Conservation (phyloP, 2,797 vertebrate species). For the Melanogrammus aeglefinus region DNA sequence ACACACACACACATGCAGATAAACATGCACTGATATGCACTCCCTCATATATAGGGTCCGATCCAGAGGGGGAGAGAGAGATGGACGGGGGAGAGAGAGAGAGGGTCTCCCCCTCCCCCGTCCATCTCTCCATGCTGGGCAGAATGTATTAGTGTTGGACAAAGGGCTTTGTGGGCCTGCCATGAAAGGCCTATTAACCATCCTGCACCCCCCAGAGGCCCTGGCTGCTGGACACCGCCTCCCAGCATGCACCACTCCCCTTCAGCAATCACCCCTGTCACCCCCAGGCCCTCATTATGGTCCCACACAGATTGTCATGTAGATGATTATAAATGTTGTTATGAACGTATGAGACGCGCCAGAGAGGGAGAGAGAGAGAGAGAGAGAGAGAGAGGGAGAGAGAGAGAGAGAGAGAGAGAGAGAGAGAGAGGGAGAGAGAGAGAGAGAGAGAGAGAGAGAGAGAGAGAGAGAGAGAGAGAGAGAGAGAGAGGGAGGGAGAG, state of each 20-base stretch:
- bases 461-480: not conserved
- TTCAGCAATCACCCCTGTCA: conserved; percentile 70
- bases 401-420: conserved; percentile 40
- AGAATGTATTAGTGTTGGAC: conserved; percentile 78
- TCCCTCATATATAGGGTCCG: conserved; percentile 1
- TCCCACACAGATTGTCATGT: conserved; percentile 72
- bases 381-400: conserved; percentile 25
- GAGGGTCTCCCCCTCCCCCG: conserved; percentile 50
- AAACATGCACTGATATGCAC: conserved; percentile 1
- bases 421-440: not conserved
- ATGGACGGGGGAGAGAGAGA: conserved; percentile 30
- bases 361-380: conserved; percentile 45
- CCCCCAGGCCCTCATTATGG: conserved; percentile 54
- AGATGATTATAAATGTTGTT: conserved; percentile 73
- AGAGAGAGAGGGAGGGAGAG: not conserved
- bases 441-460: not conserved
- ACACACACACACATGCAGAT: conserved; percentile 6
- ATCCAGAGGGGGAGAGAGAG: conserved; percentile 16
- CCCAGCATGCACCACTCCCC: conserved; percentile 77
- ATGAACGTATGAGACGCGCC: too few species aligned
- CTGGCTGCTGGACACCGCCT: conserved; percentile 79
- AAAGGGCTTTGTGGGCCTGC: conserved; percentile 82
- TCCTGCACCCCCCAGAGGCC: conserved; percentile 84
- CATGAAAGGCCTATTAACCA: conserved; percentile 86
- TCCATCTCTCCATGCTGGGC: conserved; percentile 73